A percentile compares a stretch with the other conserved stretches of the same genome.
These are phyloP conservation scores for Ostrea edulis DNA, from an alignment of 1,140 invertebrate genomes.

Conservation along the genomic window DNA sequence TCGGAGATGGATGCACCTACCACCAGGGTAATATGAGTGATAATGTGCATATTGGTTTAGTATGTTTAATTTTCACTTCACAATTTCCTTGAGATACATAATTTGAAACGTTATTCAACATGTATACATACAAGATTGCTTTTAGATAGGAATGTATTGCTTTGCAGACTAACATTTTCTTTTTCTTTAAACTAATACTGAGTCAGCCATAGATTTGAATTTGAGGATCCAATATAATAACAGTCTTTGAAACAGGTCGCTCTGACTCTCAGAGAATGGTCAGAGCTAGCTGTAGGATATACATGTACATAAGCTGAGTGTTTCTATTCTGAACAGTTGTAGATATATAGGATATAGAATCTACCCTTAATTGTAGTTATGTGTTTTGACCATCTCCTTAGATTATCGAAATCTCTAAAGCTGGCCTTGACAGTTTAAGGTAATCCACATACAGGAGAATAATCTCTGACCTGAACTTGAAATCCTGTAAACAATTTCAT, in stretches of 20 bases:
- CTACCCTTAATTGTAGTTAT: not conserved
- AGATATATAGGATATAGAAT: not conserved
- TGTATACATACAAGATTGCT: not conserved
- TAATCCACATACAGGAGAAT: no score
- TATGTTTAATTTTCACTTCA: constrained; percentile 4
- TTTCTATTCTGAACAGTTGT: not conserved
- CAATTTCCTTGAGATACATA: not conserved
- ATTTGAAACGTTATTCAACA: not conserved
- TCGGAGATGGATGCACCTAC: no score
- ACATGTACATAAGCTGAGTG: not conserved
- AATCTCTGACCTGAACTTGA: no score
- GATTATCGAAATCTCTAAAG: not conserved
- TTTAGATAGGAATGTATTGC: not conserved
- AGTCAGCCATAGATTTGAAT: not conserved
- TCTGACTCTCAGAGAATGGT: not conserved
- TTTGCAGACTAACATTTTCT: constrained; percentile 14
- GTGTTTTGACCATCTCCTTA: not conserved
- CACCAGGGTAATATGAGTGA: no score
- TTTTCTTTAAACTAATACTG: not conserved
- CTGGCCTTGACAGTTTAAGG: not conserved
- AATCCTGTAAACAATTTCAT: no score
- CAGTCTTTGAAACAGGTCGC: not conserved
- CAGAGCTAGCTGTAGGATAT: not conserved
- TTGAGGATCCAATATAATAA: not conserved
- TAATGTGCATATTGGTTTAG: not conserved